These are phyloP conservation scores for Trichosurus vulpecula DNA, from an alignment of 2,797 vertebrate species.

Conservation along the genomic window DNA sequence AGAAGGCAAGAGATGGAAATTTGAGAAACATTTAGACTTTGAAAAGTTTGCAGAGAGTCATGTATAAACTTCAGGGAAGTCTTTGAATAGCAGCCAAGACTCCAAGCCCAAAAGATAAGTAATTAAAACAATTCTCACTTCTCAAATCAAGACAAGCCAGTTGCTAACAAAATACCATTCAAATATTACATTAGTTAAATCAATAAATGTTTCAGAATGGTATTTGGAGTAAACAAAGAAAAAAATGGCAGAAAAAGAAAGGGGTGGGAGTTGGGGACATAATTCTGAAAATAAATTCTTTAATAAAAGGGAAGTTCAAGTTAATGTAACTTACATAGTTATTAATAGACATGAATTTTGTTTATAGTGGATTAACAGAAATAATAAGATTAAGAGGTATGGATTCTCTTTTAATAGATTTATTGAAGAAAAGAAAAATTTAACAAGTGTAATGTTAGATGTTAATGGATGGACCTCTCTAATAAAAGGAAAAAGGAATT, in stretches of 20 bases:
- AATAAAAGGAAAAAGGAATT: background rate
- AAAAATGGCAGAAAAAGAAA: background rate
- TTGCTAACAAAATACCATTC: background rate
- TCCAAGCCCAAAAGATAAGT: background rate
- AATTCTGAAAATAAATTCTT: background rate
- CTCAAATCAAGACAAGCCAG: background rate
- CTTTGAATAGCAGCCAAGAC: background rate
- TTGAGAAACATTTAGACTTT: background rate
- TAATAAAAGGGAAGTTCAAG: background rate
- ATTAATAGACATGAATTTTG: background rate
- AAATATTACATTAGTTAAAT: background rate
- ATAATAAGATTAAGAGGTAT: background rate
- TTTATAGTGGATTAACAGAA: background rate
- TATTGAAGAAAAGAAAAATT: background rate
- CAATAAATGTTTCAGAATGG: background rate
- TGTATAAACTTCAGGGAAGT: background rate
- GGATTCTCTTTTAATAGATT: background rate
- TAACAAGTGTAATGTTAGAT: background rate
- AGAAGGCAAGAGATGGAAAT: background rate
- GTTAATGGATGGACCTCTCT: background rate
- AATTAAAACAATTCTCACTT: background rate
- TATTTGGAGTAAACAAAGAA: background rate
- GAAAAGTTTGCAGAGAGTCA: background rate
- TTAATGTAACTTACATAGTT: background rate
- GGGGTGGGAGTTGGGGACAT: background rate